Evolutionary conservation across 1,140 invertebrate species (phyloP).

Genomic region (Monochamus saltuarius): DNA sequence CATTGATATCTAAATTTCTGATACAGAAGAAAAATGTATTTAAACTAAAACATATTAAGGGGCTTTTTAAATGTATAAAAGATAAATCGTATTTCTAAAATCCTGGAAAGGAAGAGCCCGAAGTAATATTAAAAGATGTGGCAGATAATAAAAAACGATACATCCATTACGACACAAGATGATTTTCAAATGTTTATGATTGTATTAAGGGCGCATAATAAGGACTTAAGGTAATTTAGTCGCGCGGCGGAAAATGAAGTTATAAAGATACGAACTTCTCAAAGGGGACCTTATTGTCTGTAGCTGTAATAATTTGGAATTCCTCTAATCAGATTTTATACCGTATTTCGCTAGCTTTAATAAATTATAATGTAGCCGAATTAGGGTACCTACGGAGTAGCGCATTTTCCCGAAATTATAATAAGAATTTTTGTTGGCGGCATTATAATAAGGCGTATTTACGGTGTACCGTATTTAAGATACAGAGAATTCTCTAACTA

Average conservation of each 20-base stretch:
- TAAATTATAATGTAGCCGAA: slow-evolving; percentile 25
- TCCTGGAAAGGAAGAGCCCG: neutral
- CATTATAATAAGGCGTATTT: too few relatives aligned
- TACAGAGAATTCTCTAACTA: too few relatives aligned
- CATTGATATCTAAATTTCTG: too few relatives aligned
- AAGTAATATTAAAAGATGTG: neutral
- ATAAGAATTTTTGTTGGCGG: neutral
- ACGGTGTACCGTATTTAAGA: too few relatives aligned
- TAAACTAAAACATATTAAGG: too few relatives aligned
- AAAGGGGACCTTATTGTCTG: slow-evolving; percentile 35
- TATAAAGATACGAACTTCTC: slow-evolving; percentile 34
- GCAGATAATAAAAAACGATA: neutral
- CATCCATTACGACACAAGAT: slow-evolving; percentile 1
- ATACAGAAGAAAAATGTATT: too few relatives aligned
- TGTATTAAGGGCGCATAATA: slow-evolving; percentile 31
- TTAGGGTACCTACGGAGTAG: slow-evolving; percentile 16
- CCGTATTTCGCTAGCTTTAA: slow-evolving; percentile 20
- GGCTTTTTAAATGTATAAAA: neutral
- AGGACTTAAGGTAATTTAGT: slow-evolving; percentile 34
- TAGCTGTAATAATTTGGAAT: slow-evolving; percentile 37
- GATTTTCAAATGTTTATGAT: slow-evolving; percentile 32
- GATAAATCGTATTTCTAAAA: neutral
- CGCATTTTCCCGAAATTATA: slow-evolving; percentile 16
- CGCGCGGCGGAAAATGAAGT: slow-evolving; percentile 32
- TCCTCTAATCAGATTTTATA: slow-evolving; percentile 31